Conservation (phyloP, 2,888 invertebrate genomes). For the Bellardia bayeri region DNA sequence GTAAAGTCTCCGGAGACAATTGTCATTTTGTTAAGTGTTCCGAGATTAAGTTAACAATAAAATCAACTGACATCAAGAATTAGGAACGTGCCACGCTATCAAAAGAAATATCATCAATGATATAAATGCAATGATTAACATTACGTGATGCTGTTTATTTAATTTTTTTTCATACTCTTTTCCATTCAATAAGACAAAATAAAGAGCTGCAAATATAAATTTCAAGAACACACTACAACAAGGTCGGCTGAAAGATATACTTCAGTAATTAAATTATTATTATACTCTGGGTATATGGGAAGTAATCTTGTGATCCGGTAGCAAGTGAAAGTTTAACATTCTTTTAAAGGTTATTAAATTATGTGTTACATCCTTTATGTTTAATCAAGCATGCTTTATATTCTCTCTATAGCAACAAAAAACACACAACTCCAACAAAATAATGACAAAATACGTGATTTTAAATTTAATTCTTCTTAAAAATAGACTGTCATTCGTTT, state of each 20-base stretch:
- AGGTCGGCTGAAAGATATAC: neutral
- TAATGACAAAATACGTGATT: conserved; percentile 46
- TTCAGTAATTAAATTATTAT: neutral
- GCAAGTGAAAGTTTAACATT: too few relatives aligned
- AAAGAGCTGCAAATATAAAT: neutral
- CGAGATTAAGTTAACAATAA: conserved; percentile 69
- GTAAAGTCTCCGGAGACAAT: conserved; percentile 68
- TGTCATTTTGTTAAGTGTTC: conserved; percentile 69
- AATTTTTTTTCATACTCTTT: neutral
- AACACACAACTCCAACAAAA: neutral
- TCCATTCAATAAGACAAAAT: conserved; percentile 34
- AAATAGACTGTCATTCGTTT: conserved; percentile 15
- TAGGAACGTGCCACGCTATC: conserved; percentile 69
- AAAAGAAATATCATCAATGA: conserved; percentile 63
- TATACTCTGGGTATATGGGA: too few relatives aligned
- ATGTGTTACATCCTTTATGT: neutral
- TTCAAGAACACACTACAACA: neutral
- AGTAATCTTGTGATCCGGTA: too few relatives aligned
- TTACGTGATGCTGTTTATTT: conserved; percentile 66
- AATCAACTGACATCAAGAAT: conserved; percentile 63
- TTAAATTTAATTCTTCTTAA: conserved; percentile 37
- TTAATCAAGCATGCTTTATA: neutral
- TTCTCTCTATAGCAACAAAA: neutral
- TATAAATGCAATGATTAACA: conserved; percentile 72
- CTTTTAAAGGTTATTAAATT: too few relatives aligned